Evolutionary conservation across 2,113 vertebrate genomes (phyloP), one percentile per base, ranked within the genome.

Genomic region (Scolopax mira): DNA sequence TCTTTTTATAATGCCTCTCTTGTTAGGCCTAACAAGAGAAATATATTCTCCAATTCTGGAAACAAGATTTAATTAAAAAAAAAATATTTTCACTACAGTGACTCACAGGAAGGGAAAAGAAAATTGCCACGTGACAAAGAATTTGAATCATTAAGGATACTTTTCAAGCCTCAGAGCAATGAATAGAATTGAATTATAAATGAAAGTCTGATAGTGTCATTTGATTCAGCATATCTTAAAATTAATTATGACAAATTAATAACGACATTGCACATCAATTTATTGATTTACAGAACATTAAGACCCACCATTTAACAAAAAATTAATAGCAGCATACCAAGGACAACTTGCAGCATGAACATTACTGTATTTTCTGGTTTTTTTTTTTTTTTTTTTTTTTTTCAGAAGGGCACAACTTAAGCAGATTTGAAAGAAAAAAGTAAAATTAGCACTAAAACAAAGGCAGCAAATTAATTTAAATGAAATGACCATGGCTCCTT

Each of bases 391-490:
- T 49, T 22, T 10, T 8, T 27, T 71, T 67, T 66, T 94, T 87
- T 84, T 44, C 42, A 88, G 37, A 91, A 94, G 57, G 57, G 35
- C 70, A 85, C 9, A 88, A 75, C 85, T 93, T 85, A 93, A 95
- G 91, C 88, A 94, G 48, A 85, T 81, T 89, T 88, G 73, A 92
- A 96, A 94, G 41, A 49, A 75, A 96, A 79, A 78, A 95, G 62
- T 48, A 93, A 94, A 93, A 86, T 44, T 17, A 80, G 79, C 88
- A 65, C 23, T 77, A 61, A 88, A 88, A 73, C 35, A 89, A 77
- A 89, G 65, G 31, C 86, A 88, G 65, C 62, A 79, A 89, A 96
- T 61, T 73, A 87, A 95, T 54, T 70, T 48, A 46, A 90, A 90
- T 79, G 11, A 91, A 89, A 95, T 77, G 31, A 95, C 33, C 48